Percentiles rank a stretch among this genome's conserved stretches.
phyloP scores from a whole-genome alignment of 2,888 invertebrate species.

The Drosophila seclusa region DNA sequence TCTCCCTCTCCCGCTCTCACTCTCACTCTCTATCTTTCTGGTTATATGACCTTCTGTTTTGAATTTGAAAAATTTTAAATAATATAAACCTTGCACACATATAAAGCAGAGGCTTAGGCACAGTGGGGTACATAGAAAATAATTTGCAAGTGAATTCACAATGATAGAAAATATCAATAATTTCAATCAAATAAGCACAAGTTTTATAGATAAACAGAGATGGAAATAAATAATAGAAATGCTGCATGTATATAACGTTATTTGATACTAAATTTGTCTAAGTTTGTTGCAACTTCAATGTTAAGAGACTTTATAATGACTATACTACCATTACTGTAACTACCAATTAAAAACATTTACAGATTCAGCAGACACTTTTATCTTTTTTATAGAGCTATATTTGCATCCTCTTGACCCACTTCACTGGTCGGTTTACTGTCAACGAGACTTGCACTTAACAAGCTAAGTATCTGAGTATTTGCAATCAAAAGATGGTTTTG shows the following conservation, averaged over 20 bases:
- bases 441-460: slow-evolving; percentile 19
- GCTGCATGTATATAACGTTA: not conserved
- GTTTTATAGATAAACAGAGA: not conserved
- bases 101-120: slow-evolving; percentile 14
- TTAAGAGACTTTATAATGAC: not conserved
- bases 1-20: not conserved
- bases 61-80: slow-evolving; percentile 5
- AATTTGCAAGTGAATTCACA: not conserved
- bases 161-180: too few relatives aligned
- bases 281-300: not conserved
- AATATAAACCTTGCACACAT: not conserved
- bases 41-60: not conserved
- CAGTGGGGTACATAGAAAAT: not conserved
- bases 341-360: not conserved
- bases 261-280: not conserved
- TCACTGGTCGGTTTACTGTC: slow-evolving; percentile 9
- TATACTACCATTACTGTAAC: not conserved
- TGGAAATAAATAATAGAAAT: not conserved
- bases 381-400: not conserved
- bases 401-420: not conserved
- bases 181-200: not conserved
- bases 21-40: not conserved
- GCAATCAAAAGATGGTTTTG: slow-evolving; percentile 9
- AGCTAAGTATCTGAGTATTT: slow-evolving; percentile 1
- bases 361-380: not conserved